A percentile compares a stretch with the other conserved stretches of the same genome.
Conservation (phyloP, 2,888 invertebrate genomes). For the Cinara cedri region DNA sequence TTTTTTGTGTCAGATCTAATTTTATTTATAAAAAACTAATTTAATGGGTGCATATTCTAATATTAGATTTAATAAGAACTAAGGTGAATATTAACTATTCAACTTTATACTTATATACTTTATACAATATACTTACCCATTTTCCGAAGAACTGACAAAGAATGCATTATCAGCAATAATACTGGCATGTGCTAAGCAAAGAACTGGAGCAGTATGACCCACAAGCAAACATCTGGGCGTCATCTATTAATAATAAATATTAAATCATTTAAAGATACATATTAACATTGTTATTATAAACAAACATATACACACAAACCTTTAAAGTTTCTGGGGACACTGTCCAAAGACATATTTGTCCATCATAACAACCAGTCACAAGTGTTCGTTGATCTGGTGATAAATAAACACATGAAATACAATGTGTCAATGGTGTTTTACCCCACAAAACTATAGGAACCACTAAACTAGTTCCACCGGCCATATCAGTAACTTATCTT, state of each 20-base stretch:
- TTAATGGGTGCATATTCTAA: too few species aligned
- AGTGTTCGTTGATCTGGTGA: conserved; percentile 90
- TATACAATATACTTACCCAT: conserved; percentile 68
- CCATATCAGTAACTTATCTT: conserved; percentile 63
- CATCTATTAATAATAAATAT: conserved; percentile 68
- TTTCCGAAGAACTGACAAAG: conserved; percentile 92
- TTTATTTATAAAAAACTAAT: too few species aligned
- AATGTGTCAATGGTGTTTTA: conserved; percentile 92
- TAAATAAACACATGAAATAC: conserved; percentile 90
- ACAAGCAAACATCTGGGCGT: conserved; percentile 90
- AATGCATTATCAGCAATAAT: conserved; percentile 81
- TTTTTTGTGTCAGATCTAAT: too few species aligned
- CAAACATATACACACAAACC: conserved; percentile 62
- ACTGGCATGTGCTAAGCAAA: conserved; percentile 74
- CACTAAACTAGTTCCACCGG: conserved; percentile 87
- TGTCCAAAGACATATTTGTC: conserved; percentile 96
- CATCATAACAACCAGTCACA: conserved; percentile 97
- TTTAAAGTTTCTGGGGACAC: conserved; percentile 81
- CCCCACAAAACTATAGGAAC: conserved; percentile 99
- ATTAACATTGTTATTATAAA: background rate
- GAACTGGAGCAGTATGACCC: conserved; percentile 93
- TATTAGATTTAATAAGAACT: too few species aligned
- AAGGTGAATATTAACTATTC: background rate
- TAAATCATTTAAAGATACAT: too few species aligned
- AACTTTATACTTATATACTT: too few species aligned